phyloP scores from a whole-genome alignment of 1,140 invertebrate genomes.

The Nebria ingens region DNA sequence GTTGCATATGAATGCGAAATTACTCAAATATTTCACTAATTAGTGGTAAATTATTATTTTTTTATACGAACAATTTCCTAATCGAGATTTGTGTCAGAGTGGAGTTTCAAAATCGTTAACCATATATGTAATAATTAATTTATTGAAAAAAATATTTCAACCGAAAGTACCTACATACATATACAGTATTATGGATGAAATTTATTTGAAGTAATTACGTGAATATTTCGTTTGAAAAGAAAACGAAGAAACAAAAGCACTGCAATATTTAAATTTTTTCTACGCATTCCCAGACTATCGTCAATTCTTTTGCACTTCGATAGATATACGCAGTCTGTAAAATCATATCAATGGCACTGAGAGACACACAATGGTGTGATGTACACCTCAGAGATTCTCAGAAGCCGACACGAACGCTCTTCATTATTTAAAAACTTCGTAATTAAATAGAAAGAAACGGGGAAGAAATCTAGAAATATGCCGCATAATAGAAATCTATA shows the following conservation, averaged over 20 bases:
- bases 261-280: neutral
- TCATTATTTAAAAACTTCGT: slow-evolving; percentile 4
- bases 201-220: neutral
- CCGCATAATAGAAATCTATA: too few species aligned
- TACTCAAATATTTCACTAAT: neutral
- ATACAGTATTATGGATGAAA: neutral
- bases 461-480: too few species aligned
- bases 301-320: neutral
- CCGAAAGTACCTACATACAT: too few species aligned
- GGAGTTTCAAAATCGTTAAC: too few species aligned
- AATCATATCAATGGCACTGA: neutral
- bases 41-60: neutral
- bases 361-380: too few species aligned
- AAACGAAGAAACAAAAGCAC: neutral
- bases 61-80: neutral
- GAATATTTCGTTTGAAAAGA: neutral
- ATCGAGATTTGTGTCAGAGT: neutral
- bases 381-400: too few species aligned
- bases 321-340: neutral
- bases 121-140: too few species aligned
- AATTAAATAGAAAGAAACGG: neutral
- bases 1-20: neutral
- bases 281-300: neutral
- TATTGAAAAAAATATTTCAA: too few species aligned
- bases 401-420: neutral